Evolutionary conservation across 2,797 vertebrate genomes (phyloP).

Genomic region (Erethizon dorsatum): DNA sequence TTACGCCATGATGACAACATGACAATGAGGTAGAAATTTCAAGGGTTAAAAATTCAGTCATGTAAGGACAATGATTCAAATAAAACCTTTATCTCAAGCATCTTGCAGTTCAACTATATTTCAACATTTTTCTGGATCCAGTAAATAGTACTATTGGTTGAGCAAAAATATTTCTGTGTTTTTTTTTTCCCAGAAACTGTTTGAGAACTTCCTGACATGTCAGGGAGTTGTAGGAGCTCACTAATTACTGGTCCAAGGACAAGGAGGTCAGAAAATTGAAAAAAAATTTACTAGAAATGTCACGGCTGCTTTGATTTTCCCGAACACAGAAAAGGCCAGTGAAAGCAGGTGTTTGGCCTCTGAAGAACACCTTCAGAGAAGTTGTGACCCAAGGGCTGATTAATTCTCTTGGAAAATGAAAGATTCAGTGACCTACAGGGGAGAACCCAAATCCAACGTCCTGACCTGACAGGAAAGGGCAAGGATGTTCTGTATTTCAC

Average conservation of each 20-base stretch:
- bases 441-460: constrained; percentile 15
- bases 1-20: not conserved
- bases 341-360: constrained; percentile 24
- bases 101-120: not conserved
- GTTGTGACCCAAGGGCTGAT: constrained; percentile 33
- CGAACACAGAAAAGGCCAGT: constrained; percentile 53
- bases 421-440: constrained; percentile 34
- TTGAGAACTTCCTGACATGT: constrained; percentile 6
- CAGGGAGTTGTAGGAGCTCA: not conserved
- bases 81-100: constrained; percentile 37
- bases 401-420: constrained; percentile 61
- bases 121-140: constrained; percentile 8
- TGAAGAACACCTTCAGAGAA: constrained; percentile 18
- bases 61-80: constrained; percentile 46
- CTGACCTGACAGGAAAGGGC: constrained; percentile 57
- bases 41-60: not conserved
- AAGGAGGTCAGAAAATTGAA: constrained; percentile 37
- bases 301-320: not conserved
- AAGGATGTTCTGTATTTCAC: not conserved
- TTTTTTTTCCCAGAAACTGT: constrained; percentile 25
- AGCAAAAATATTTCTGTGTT: not conserved
- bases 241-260: constrained; percentile 45
- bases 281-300: constrained; percentile 50
- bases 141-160: constrained; percentile 16
- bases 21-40: not conserved